Conservation (phyloP, 2,797 vertebrate genomes). For the Setipinna tenuifilis region DNA sequence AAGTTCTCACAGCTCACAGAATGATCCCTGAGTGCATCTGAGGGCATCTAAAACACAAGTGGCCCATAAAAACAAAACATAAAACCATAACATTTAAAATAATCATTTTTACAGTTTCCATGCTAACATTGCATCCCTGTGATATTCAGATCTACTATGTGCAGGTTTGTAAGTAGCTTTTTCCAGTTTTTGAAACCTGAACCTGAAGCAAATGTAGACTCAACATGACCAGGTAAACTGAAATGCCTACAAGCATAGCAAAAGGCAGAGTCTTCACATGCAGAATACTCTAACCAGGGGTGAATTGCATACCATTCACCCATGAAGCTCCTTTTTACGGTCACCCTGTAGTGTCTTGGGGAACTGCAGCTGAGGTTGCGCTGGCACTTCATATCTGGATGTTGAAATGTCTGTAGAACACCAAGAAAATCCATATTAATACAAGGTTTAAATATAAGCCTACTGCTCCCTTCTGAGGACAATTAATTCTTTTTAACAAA, state of each 20-base stretch:
- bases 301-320: background rate
- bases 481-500: too few relatives aligned
- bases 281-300: constrained; percentile 28
- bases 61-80: too few relatives aligned
- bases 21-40: too few relatives aligned
- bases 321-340: constrained; percentile 12
- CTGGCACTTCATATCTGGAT: too few relatives aligned
- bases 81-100: too few relatives aligned
- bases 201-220: constrained; percentile 31
- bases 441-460: too few relatives aligned
- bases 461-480: too few relatives aligned
- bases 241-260: constrained; percentile 31
- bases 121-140: constrained; percentile 33
- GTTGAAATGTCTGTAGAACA: too few relatives aligned
- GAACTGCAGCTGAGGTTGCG: background rate
- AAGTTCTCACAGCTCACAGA: too few relatives aligned
- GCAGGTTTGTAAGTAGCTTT: constrained; percentile 34
- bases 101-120: too few relatives aligned
- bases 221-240: background rate
- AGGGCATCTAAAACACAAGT: too few relatives aligned
- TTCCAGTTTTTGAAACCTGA: constrained; percentile 33
- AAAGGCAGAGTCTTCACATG: constrained; percentile 31
- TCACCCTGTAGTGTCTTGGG: constrained; percentile 12
- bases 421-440: too few relatives aligned
- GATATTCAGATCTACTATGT: constrained; percentile 31